phyloP scores from a whole-genome alignment of 2,113 vertebrate genomes.

The Eurystomus gularis region DNA sequence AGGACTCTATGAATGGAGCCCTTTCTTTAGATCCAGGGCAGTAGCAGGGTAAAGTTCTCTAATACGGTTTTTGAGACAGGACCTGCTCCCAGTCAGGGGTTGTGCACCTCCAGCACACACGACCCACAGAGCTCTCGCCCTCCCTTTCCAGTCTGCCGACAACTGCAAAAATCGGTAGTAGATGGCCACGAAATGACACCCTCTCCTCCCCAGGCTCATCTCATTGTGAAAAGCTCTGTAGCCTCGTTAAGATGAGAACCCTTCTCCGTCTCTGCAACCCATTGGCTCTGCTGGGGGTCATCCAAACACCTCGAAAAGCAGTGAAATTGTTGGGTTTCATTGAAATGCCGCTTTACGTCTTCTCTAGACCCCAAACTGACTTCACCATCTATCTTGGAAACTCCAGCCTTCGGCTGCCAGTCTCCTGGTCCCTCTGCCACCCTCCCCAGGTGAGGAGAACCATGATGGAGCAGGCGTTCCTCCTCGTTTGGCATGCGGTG shows the following conservation, averaged over 20 bases:
- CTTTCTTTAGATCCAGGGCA: not conserved
- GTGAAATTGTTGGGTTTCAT: fast-evolving
- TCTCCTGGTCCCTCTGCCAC: not conserved
- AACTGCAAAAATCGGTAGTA: not conserved
- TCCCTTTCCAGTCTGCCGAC: not conserved
- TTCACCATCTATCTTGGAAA: not conserved
- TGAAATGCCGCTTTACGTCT: not conserved
- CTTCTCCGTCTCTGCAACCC: not conserved
- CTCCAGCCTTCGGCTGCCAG: not conserved
- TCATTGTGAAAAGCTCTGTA: not conserved
- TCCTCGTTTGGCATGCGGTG: not conserved
- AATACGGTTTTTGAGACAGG: not conserved
- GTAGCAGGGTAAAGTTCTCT: not conserved
- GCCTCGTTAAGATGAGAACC: not conserved
- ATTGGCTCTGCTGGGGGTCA: not conserved
- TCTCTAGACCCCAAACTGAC: too few relatives aligned
- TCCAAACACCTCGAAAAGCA: not conserved
- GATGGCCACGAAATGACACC: not conserved
- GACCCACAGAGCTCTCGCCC: not conserved
- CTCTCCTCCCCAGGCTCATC: not conserved
- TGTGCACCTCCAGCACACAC: not conserved
- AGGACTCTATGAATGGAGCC: not conserved
- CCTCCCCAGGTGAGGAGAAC: not conserved
- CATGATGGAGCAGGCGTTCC: not conserved
- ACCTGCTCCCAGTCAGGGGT: not conserved